These are phyloP conservation scores for Arizona elegans DNA, from an alignment of 2,113 vertebrate genomes.

Conservation along the genomic window DNA sequence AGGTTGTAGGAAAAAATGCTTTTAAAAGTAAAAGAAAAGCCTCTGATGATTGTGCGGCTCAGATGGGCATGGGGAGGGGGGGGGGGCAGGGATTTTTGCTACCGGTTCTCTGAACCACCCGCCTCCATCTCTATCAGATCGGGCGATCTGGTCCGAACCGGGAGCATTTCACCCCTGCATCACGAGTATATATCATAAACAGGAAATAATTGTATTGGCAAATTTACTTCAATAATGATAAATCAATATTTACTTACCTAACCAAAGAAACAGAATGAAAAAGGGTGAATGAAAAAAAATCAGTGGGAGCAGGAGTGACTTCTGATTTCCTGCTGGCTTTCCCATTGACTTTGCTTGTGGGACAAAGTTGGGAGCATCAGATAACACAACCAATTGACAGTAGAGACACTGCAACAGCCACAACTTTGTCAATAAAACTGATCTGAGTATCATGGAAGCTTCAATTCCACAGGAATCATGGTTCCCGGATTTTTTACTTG, in stretches of 20 bases:
- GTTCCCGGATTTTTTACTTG: not conserved
- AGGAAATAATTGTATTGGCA: not conserved
- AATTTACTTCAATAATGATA: not conserved
- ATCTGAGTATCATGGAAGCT: not conserved
- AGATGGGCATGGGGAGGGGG: no score
- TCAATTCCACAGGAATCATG: not conserved
- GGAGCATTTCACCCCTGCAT: no score
- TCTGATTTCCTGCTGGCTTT: not conserved
- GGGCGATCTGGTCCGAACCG: no score
- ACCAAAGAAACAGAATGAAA: not conserved
- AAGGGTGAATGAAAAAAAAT: not conserved
- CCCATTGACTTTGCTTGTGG: not conserved
- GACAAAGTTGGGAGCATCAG: not conserved
- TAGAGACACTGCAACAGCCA: not conserved
- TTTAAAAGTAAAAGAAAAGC: no score
- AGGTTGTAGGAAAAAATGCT: no score
- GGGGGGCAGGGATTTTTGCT: no score
- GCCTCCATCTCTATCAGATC: no score
- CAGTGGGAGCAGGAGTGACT: not conserved
- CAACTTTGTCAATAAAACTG: not conserved
- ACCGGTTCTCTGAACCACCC: no score
- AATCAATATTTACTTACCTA: not conserved
- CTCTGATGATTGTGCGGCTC: no score
- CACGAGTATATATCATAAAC: not conserved
- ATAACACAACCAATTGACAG: not conserved